phyloP scores from a whole-genome alignment of 2,888 invertebrate species.

The Andrena camellia region DNA sequence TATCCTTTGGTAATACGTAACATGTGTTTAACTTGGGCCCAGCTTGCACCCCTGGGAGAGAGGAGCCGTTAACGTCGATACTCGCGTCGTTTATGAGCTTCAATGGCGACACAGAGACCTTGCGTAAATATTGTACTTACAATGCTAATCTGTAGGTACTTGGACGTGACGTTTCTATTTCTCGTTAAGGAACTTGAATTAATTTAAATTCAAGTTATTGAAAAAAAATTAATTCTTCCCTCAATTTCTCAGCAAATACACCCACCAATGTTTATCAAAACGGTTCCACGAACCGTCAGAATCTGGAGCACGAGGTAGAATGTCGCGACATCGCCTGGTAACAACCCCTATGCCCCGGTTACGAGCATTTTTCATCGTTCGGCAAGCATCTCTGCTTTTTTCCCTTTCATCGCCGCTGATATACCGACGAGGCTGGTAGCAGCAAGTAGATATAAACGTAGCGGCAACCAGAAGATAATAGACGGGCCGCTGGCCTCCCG shows the following conservation, averaged over 20 bases:
- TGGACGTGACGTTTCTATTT: too few relatives aligned
- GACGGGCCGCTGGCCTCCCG: slow-evolving; percentile 79
- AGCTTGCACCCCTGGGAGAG: slow-evolving; percentile 62
- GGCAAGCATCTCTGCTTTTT: slow-evolving; percentile 36
- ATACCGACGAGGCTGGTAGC: slow-evolving; percentile 62
- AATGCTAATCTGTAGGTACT: not conserved
- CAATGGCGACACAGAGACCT: slow-evolving; percentile 22
- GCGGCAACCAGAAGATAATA: slow-evolving; percentile 81
- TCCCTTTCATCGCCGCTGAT: slow-evolving; percentile 51
- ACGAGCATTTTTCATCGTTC: slow-evolving; percentile 65
- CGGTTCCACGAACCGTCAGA: not conserved
- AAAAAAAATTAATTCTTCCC: too few relatives aligned
- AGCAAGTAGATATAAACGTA: slow-evolving; percentile 79
- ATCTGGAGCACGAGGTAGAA: not conserved
- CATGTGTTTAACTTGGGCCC: slow-evolving; percentile 69
- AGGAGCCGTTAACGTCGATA: slow-evolving; percentile 64
- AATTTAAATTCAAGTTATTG: too few relatives aligned
- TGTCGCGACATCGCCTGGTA: slow-evolving; percentile 26
- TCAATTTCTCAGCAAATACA: too few relatives aligned
- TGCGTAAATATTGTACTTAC: not conserved
- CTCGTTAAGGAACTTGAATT: too few relatives aligned
- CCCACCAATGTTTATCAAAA: not conserved
- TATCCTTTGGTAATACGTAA: slow-evolving; percentile 69
- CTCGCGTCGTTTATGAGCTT: slow-evolving; percentile 57
- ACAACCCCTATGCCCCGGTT: slow-evolving; percentile 9